These are phyloP conservation scores for Myotis pilosus DNA, from an alignment of 2,797 vertebrate genomes.

Conservation along the genomic window DNA sequence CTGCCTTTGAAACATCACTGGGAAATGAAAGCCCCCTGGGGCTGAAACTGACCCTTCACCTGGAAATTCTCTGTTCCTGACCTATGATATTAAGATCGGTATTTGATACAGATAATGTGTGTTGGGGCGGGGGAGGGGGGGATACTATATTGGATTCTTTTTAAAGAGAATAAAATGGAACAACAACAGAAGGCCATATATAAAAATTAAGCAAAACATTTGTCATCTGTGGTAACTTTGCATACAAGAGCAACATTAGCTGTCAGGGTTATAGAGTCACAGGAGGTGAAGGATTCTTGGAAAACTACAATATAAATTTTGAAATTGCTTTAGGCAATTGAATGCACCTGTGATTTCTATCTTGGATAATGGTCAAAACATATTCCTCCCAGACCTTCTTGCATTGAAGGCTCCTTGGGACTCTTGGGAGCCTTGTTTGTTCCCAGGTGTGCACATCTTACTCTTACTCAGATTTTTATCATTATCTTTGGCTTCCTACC, in stretches of 20 bases:
- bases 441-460: neutral
- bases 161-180: neutral
- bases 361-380: neutral
- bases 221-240: neutral
- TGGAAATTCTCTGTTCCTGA: neutral
- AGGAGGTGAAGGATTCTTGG: neutral
- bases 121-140: neutral
- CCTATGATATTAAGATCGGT: neutral
- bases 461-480: neutral
- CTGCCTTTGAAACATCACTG: neutral
- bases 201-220: conserved; percentile 20
- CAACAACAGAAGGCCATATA: neutral
- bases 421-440: neutral
- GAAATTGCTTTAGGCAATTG: neutral
- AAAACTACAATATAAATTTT: neutral
- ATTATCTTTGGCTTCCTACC: neutral
- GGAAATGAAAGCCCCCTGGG: neutral
- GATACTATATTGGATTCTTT: neutral
- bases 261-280: neutral
- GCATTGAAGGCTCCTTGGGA: neutral
- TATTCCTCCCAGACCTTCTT: neutral
- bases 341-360: conserved; percentile 26
- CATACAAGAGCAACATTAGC: neutral
- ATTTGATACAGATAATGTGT: neutral
- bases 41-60: neutral